These are phyloP conservation scores for Parauchenoglanis punctatus DNA, from an alignment of 2,797 vertebrate species.

Conservation along the genomic window DNA sequence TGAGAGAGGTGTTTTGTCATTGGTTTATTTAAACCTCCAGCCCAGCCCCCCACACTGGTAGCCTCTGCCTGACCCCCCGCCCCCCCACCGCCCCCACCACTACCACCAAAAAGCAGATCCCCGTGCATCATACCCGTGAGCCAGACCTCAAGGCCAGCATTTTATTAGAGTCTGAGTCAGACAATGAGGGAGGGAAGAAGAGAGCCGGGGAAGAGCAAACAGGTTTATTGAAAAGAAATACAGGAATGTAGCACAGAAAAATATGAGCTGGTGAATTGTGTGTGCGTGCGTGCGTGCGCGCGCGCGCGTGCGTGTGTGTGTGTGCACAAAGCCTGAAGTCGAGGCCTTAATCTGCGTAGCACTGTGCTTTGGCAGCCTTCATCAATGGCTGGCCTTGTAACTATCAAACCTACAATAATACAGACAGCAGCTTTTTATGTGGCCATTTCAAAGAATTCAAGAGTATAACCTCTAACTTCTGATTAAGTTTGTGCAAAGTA, in stretches of 20 bases:
- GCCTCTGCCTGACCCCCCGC: slow-evolving; percentile 9
- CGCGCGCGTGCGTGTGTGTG: slow-evolving; percentile 13
- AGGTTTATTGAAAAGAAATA: slow-evolving; percentile 29
- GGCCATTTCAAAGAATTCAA: background rate
- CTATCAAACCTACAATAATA: slow-evolving; percentile 32
- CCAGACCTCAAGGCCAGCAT: slow-evolving; percentile 67
- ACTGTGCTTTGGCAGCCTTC: background rate
- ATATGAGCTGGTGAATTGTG: slow-evolving; percentile 16
- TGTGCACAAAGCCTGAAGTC: background rate
- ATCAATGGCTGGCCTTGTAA: slow-evolving; percentile 40
- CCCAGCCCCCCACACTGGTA: slow-evolving; percentile 34
- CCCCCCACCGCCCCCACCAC: background rate
- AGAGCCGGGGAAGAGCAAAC: background rate
- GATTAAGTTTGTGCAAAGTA: background rate
- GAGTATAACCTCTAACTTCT: background rate
- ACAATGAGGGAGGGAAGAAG: slow-evolving; percentile 32
- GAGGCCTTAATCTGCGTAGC: slow-evolving; percentile 15
- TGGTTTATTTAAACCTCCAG: slow-evolving; percentile 51
- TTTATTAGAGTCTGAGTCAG: slow-evolving; percentile 66
- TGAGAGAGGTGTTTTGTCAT: slow-evolving; percentile 57
- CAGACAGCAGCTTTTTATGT: background rate
- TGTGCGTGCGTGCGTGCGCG: slow-evolving; percentile 17
- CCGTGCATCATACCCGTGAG: background rate
- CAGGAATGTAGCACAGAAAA: slow-evolving; percentile 1
- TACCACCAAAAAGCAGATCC: slow-evolving; percentile 5